Evolutionary conservation across 2,797 vertebrate genomes (phyloP), one percentile per base, ranked within the genome.

Genomic region (Loris lydekkerianus): DNA sequence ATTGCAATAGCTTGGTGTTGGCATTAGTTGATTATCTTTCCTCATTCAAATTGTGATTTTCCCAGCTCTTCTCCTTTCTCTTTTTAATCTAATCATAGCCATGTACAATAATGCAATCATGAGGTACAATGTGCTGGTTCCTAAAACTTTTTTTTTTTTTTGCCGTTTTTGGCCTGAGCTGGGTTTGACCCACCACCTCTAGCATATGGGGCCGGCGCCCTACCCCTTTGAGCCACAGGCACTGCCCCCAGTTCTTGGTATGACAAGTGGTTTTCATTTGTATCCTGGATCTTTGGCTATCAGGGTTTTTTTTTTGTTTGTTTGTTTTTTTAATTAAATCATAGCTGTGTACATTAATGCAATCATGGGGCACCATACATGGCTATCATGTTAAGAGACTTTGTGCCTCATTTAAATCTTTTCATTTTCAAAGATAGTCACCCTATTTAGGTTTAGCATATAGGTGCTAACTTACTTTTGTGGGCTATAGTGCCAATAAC

Each of bases 341-440:
- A 40, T 40, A 40, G 40, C 40, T 40, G 5, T 40, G 40, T 40
- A 40, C 40, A 40, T 40, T 40, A 40, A 40, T 40, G 40, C 40
- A 40, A 40, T 40, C 40, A 40, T 40, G 40, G 40, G 40, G 40
- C 40, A 40, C 40, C 3, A 40, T 40, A 40, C 40, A 40, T 49
- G 53, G 18, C 21, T 78, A 58, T 67, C 11, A 56, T 21, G 4
- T 61, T 60, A 76, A 58, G 29, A 85, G n/a, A 88, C 11, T 27
- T 40, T 84, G 60, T 7, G 72, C 83, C 46, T 61, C 49, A 70
- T 25, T 81, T 56, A 81, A 89, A 84, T 70, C n/a, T 87, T 86
- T 73, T 81, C 65, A 73, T 67, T 77, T 93, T 87, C 49, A 43
- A 63, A 94, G 73, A 43, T 6, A 83, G 43, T 78, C 76, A 82